These are phyloP conservation scores for Balanococcus diminutus DNA, from an alignment of 2,888 invertebrate species.

Conservation along the genomic window DNA sequence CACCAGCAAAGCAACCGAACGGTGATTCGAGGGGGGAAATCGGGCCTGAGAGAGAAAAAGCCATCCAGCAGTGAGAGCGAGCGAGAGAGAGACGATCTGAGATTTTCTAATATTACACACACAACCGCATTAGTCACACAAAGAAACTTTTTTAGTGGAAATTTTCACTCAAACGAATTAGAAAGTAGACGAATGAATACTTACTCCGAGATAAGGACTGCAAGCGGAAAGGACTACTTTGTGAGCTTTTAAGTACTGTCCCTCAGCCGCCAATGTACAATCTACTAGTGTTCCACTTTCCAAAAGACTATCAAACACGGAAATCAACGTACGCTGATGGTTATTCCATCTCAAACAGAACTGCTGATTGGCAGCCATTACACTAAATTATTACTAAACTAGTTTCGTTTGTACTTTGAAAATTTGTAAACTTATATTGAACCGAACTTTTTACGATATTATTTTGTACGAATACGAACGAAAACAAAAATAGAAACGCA, in stretches of 20 bases:
- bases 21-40: neutral
- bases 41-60: neutral
- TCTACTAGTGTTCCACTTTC: conserved; percentile 91
- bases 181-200: conserved; percentile 39
- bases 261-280: conserved; percentile 92
- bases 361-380: conserved; percentile 73
- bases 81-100: neutral
- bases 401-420: conserved; percentile 46
- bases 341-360: conserved; percentile 95
- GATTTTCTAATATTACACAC: neutral
- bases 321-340: conserved; percentile 89
- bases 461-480: conserved; percentile 5
- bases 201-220: conserved; percentile 64
- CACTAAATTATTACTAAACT: conserved; percentile 47
- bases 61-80: neutral
- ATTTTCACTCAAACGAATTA: neutral
- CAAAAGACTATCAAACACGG: conserved; percentile 87
- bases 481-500: conserved; percentile 55
- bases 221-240: conserved; percentile 90
- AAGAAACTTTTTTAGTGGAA: neutral
- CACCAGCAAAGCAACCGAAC: neutral
- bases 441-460: too few relatives aligned
- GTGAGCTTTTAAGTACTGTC: conserved; percentile 89
- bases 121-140: conserved; percentile 5
- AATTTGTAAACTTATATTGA: too few relatives aligned